Evolutionary conservation across 2,113 vertebrate genomes (phyloP).

Genomic region (Mus spicilegus): DNA sequence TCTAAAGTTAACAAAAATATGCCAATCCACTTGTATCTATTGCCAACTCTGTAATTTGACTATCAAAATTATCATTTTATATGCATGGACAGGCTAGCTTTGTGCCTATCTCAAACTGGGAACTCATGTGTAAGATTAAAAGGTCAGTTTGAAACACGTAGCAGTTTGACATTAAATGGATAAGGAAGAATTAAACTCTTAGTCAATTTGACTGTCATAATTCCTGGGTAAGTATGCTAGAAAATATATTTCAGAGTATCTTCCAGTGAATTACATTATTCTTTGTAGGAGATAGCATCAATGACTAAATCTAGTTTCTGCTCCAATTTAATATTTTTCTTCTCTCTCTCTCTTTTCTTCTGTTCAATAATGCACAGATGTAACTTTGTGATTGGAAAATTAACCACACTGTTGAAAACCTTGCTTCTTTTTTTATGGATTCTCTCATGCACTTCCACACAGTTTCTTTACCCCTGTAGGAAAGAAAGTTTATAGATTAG

Average conservation of each 20-base stretch:
- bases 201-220: conserved; percentile 49
- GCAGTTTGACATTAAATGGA: conserved; percentile 47
- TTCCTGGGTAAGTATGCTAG: conserved; percentile 35
- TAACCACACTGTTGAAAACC: neutral
- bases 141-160: conserved; percentile 61
- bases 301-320: neutral
- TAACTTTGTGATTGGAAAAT: conserved; percentile 49
- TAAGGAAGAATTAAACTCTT: conserved; percentile 6
- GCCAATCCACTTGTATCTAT: neutral
- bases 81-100: conserved; percentile 4
- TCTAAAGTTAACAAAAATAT: conserved; percentile 32
- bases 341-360: neutral
- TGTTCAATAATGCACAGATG: conserved; percentile 3
- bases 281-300: conserved; percentile 33
- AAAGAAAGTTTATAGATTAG: conserved; percentile 64
- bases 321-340: neutral
- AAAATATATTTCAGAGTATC: conserved; percentile 23
- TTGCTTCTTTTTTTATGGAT: conserved; percentile 9
- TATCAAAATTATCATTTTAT: conserved; percentile 40
- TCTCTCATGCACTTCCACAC: neutral
- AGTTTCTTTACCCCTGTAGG: conserved; percentile 16
- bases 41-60: conserved; percentile 35
- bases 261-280: conserved; percentile 45
- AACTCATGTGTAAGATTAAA: conserved; percentile 66
- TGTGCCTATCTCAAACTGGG: conserved; percentile 57